phyloP scores from a whole-genome alignment of 2,113 vertebrate species.

The Speoplatyrhinus poulsoni region DNA sequence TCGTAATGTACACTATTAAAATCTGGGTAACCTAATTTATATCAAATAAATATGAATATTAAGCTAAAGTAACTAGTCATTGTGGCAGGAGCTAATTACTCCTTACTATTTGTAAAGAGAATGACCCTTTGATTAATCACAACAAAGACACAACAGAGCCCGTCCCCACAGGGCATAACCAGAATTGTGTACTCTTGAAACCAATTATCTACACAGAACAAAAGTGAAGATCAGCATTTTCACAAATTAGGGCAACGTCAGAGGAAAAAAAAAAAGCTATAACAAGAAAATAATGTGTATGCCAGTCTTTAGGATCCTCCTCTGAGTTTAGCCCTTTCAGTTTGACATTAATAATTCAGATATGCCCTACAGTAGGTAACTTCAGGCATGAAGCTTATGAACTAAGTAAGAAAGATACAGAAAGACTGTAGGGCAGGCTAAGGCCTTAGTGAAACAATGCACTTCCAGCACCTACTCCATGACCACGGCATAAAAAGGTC shows the following conservation, averaged over 20 bases:
- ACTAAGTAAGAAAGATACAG: neutral
- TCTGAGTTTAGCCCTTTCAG: neutral
- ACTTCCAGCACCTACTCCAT: slow-evolving; percentile 9
- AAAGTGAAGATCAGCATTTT: slow-evolving; percentile 25
- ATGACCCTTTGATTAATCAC: slow-evolving; percentile 31
- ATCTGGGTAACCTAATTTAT: slow-evolving; percentile 5
- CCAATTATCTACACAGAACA: neutral
- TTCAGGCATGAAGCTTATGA: slow-evolving; percentile 10
- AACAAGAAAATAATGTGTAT: neutral
- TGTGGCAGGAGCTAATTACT: slow-evolving; percentile 33
- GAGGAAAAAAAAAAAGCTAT: slow-evolving; percentile 1
- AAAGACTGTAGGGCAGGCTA: neutral
- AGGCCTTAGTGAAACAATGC: slow-evolving; percentile 6
- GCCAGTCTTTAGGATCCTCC: no score
- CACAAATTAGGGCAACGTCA: slow-evolving; percentile 17
- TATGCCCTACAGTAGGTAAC: neutral
- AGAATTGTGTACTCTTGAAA: slow-evolving; percentile 18
- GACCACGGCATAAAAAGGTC: slow-evolving; percentile 17
- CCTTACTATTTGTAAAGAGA: slow-evolving; percentile 43
- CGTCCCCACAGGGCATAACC: slow-evolving; percentile 29
- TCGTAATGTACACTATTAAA: neutral
- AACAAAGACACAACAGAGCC: slow-evolving; percentile 41
- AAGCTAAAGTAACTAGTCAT: slow-evolving; percentile 18
- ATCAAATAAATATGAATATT: slow-evolving; percentile 8
- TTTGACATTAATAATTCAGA: neutral